phyloP scores from a whole-genome alignment of 1,140 invertebrate species.

The Aphelenchoides avenae region DNA sequence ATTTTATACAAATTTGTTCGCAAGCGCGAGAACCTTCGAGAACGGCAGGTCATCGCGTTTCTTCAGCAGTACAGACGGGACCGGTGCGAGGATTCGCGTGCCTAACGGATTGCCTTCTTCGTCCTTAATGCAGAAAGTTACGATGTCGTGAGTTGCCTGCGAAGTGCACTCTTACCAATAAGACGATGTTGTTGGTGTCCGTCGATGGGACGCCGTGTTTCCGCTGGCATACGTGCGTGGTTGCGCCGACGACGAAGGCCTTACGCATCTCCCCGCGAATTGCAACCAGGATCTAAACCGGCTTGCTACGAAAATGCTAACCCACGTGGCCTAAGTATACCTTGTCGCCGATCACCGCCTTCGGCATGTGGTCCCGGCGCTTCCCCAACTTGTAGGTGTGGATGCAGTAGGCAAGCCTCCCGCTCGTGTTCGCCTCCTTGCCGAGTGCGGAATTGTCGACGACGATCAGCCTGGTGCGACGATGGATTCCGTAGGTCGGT shows the following conservation, averaged over 20 bases:
- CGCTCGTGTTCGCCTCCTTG: conserved; percentile 83
- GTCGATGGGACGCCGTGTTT: conserved; percentile 78
- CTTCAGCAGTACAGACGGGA: conserved; percentile 80
- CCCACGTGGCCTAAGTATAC: no score
- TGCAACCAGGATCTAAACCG: conserved; percentile 81
- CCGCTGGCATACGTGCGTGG: conserved; percentile 73
- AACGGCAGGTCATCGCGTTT: conserved; percentile 78
- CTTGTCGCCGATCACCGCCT: conserved; percentile 84
- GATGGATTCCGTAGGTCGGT: conserved; percentile 59
- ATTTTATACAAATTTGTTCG: conserved; percentile 80
- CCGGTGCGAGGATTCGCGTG: conserved; percentile 85
- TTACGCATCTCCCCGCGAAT: conserved; percentile 94
- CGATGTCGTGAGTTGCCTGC: neutral
- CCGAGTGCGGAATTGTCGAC: conserved; percentile 94
- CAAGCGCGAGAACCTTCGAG: conserved; percentile 86
- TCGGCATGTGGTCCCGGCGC: conserved; percentile 55
- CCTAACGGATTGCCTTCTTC: conserved; percentile 87
- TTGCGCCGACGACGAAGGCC: conserved; percentile 79
- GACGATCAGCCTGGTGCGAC: conserved; percentile 74
- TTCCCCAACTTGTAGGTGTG: conserved; percentile 63
- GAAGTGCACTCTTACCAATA: conserved; percentile 66
- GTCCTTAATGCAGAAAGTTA: conserved; percentile 64
- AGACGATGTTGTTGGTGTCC: conserved; percentile 91
- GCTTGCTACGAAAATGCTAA: no score
- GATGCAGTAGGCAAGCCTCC: conserved; percentile 73